Percentiles rank a stretch among this genome's conserved stretches.
phyloP scores from a whole-genome alignment of 2,888 invertebrate species.

The Colostygia pectinataria region DNA sequence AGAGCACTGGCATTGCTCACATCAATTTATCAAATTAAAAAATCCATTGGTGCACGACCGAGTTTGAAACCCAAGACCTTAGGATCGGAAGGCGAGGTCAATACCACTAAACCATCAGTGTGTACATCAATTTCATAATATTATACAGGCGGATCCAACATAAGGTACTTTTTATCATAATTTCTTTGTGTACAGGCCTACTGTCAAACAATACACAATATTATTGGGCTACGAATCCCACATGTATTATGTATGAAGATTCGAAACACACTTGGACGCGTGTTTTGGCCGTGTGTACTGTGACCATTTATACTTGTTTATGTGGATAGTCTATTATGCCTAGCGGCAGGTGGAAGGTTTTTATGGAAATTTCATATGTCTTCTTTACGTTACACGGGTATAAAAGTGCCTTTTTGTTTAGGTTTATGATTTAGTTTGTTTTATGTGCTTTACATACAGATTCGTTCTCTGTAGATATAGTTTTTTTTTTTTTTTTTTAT shows the following conservation, averaged over 20 bases:
- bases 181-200: slow-evolving; percentile 55
- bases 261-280: slow-evolving; percentile 47
- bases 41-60: too few relatives aligned
- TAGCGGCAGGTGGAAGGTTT: slow-evolving; percentile 11
- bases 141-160: slow-evolving; percentile 3
- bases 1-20: too few relatives aligned
- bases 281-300: slow-evolving; percentile 15
- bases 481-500: too few relatives aligned
- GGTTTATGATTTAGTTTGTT: background rate
- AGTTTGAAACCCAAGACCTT: too few relatives aligned
- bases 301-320: slow-evolving; percentile 22
- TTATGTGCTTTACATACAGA: too few relatives aligned
- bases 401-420: slow-evolving; percentile 8
- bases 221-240: slow-evolving; percentile 58
- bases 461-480: too few relatives aligned
- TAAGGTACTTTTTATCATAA: slow-evolving; percentile 61
- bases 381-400: slow-evolving; percentile 1
- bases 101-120: too few relatives aligned
- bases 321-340: slow-evolving; percentile 14
- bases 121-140: slow-evolving; percentile 5
- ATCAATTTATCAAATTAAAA: too few relatives aligned
- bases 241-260: slow-evolving; percentile 73
- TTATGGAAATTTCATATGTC: slow-evolving; percentile 20
- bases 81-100: too few relatives aligned
- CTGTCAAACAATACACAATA: slow-evolving; percentile 69